Evolutionary conservation across 2,888 invertebrate genomes (phyloP).

Genomic region (Onthophagus sagittarius): DNA sequence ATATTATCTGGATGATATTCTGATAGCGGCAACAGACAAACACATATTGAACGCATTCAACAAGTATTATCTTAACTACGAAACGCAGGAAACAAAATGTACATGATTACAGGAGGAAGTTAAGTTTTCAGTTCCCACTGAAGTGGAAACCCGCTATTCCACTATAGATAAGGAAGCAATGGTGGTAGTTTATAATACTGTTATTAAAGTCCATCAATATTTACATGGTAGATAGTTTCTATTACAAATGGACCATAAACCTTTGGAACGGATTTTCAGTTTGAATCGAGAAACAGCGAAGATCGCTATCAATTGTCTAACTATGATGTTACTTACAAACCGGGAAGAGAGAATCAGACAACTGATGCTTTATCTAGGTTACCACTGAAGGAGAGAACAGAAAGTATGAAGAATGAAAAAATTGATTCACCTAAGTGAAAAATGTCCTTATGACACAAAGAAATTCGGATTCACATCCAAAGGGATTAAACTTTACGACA

Average conservation of each 20-base stretch:
- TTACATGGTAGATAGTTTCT: slow-evolving; percentile 13
- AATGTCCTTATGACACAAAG: neutral
- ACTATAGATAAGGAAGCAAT: slow-evolving; percentile 17
- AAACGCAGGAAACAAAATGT: neutral
- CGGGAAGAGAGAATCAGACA: slow-evolving; percentile 10
- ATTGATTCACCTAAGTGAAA: slow-evolving; percentile 2
- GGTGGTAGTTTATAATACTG: slow-evolving; percentile 6
- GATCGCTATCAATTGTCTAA: slow-evolving; percentile 5
- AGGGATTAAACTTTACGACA: neutral
- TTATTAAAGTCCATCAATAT: slow-evolving; percentile 20
- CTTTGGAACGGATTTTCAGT: slow-evolving; percentile 15
- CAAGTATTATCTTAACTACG: slow-evolving; percentile 13
- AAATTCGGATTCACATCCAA: neutral
- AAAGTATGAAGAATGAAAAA: neutral
- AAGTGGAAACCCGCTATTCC: too few relatives aligned
- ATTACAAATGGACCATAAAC: slow-evolving; percentile 16
- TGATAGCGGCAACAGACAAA: slow-evolving; percentile 1
- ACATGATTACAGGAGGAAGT: neutral
- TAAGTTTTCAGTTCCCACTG: slow-evolving; percentile 24
- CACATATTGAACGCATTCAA: slow-evolving; percentile 17
- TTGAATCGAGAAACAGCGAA: slow-evolving; percentile 12
- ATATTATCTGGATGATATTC: slow-evolving; percentile 15
- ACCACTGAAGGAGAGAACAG: neutral
- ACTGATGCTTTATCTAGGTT: slow-evolving; percentile 3
- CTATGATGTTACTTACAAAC: slow-evolving; percentile 10